Conservation (phyloP, 2,888 invertebrate species). For the Agrenia bidenticulata region DNA sequence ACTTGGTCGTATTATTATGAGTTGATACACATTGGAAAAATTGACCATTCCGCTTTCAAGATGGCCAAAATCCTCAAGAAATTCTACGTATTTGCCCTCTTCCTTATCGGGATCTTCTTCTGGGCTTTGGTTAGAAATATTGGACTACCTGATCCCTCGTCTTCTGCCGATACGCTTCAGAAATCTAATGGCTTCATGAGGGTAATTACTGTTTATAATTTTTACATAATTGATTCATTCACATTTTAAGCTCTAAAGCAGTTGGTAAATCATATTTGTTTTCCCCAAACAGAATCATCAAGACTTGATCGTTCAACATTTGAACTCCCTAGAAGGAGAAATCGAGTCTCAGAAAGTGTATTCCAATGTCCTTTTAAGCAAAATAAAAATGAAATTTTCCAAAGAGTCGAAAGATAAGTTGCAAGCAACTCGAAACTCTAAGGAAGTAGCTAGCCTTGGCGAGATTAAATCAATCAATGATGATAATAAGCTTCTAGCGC, state of each 20-base stretch:
- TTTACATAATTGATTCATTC: too few relatives aligned
- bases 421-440: too few relatives aligned
- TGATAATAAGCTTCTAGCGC: constrained; percentile 27
- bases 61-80: constrained; percentile 29
- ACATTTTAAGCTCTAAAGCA: too few relatives aligned
- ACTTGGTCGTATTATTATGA: too few relatives aligned
- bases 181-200: background rate
- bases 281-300: constrained; percentile 27
- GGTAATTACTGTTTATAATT: too few relatives aligned
- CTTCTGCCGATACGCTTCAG: background rate
- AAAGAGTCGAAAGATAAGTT: background rate
- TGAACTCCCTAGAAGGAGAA: constrained; percentile 46
- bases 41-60: too few relatives aligned
- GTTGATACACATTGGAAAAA: too few relatives aligned
- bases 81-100: constrained; percentile 41
- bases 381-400: constrained; percentile 33
- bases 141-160: constrained; percentile 4
- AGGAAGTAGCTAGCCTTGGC: too few relatives aligned
- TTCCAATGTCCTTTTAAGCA: constrained; percentile 36
- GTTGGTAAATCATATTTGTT: too few relatives aligned
- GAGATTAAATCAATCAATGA: constrained; percentile 12
- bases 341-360: constrained; percentile 44
- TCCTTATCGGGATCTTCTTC: constrained; percentile 40
- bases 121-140: constrained; percentile 46
- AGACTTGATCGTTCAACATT: background rate